Evolutionary conservation across 2,888 invertebrate genomes (phyloP).

Genomic region (Eulithis prunata): DNA sequence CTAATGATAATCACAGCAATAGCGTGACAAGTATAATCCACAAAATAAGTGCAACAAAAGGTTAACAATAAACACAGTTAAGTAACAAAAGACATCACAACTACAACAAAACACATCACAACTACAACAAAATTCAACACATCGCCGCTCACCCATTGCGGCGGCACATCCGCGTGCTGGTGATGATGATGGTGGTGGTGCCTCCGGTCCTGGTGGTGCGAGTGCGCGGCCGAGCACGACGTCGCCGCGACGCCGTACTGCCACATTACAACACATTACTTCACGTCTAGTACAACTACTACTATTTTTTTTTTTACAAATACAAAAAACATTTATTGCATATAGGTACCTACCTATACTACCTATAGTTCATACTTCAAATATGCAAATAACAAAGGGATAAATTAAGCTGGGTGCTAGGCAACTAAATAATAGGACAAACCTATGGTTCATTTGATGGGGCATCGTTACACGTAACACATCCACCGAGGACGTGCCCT

Average conservation of each 20-base stretch:
- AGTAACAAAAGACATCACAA: conserved; percentile 6
- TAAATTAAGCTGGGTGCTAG: no score
- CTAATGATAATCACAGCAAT: no score
- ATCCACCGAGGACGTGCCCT: no score
- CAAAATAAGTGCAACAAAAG: not conserved
- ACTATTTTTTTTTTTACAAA: no score
- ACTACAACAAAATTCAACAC: conserved; percentile 19
- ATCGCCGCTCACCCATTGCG: conserved; percentile 67
- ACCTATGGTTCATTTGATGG: no score
- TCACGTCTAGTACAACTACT: not conserved
- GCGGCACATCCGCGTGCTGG: conserved; percentile 80
- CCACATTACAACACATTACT: conserved; percentile 32
- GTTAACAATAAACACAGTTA: not conserved
- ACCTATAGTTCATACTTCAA: no score
- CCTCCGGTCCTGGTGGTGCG: conserved; percentile 77
- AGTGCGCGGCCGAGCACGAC: conserved; percentile 78
- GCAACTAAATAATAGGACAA: no score
- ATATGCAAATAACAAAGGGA: no score
- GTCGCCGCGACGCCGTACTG: conserved; percentile 83
- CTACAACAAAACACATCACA: conserved; percentile 17
- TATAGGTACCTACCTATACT: no score
- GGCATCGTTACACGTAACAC: no score
- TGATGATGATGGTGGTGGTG: conserved; percentile 70
- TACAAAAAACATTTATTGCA: no score
- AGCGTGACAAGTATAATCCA: not conserved